phyloP scores from a whole-genome alignment of 1,140 invertebrate species.

The Drosophila quadrilineata region DNA sequence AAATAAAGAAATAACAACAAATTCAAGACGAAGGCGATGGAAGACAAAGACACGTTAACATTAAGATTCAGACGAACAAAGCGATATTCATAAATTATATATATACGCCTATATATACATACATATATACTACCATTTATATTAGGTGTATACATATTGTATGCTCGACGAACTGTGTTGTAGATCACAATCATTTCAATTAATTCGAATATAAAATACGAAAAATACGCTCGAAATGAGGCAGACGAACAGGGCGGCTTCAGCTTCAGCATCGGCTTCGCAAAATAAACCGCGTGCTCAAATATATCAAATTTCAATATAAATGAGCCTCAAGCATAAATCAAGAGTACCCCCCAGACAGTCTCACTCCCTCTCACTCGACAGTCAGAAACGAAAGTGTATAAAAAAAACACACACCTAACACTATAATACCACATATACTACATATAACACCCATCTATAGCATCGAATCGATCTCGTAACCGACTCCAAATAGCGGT shows the following conservation, averaged over 20 bases:
- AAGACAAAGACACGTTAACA: constrained; percentile 58
- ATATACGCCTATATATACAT: constrained; percentile 9
- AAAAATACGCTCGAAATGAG: constrained; percentile 50
- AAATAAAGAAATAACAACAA: too few species aligned
- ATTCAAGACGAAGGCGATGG: too few species aligned
- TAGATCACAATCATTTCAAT: constrained; percentile 80
- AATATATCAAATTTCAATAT: constrained; percentile 79
- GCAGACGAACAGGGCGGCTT: too few species aligned
- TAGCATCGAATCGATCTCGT: too few species aligned
- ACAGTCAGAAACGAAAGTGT: constrained; percentile 49
- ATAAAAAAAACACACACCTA: constrained; percentile 49
- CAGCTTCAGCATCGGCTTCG: too few species aligned
- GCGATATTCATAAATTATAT: constrained; percentile 59
- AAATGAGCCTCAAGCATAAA: constrained; percentile 72
- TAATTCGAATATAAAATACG: constrained; percentile 75
- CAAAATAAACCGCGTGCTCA: constrained; percentile 70
- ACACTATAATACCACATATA: constrained; percentile 2
- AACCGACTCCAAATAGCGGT: too few species aligned
- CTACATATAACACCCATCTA: constrained; percentile 6
- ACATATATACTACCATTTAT: constrained; percentile 18
- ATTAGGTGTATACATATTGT: constrained; percentile 13
- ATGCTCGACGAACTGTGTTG: constrained; percentile 52
- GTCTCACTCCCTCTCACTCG: too few species aligned
- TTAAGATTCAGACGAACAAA: constrained; percentile 48
- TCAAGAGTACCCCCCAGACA: constrained; percentile 40